These are phyloP conservation scores for Rhinoderma darwinii DNA, from an alignment of 2,113 vertebrate species.

Conservation along the genomic window DNA sequence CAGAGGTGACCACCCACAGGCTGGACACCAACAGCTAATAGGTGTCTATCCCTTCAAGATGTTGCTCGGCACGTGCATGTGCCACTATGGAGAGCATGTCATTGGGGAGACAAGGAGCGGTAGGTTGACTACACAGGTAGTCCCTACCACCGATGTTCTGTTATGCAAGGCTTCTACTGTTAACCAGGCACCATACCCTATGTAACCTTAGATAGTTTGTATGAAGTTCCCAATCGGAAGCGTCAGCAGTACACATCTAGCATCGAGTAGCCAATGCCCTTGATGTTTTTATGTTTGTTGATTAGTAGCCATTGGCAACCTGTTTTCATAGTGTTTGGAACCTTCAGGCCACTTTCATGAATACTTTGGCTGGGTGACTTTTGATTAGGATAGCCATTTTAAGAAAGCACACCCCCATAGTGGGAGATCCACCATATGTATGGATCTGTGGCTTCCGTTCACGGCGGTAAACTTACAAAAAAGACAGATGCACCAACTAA, in stretches of 20 bases:
- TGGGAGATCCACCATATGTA: not conserved
- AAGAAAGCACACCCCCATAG: not conserved
- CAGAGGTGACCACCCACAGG: no score
- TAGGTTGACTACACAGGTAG: no score
- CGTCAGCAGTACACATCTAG: not conserved
- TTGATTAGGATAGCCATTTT: not conserved
- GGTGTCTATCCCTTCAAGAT: no score
- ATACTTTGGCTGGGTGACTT: not conserved
- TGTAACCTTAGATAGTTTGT: not conserved
- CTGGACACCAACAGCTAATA: no score
- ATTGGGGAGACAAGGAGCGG: no score
- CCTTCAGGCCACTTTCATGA: not conserved
- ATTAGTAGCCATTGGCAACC: not conserved
- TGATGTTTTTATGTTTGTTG: not conserved
- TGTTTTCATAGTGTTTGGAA: not conserved
- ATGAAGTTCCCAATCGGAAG: not conserved
- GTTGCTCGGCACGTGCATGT: no score
- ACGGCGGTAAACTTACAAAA: not conserved
- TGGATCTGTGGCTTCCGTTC: not conserved
- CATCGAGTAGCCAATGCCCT: not conserved
- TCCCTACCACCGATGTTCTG: no score
- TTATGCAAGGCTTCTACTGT: not conserved
- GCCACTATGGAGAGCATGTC: no score
- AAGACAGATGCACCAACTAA: not conserved
- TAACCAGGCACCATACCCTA: not conserved